Evolutionary conservation across 2,113 vertebrate species (phyloP), one percentile per base, ranked within the genome.

Genomic region (Sturnus vulgaris): DNA sequence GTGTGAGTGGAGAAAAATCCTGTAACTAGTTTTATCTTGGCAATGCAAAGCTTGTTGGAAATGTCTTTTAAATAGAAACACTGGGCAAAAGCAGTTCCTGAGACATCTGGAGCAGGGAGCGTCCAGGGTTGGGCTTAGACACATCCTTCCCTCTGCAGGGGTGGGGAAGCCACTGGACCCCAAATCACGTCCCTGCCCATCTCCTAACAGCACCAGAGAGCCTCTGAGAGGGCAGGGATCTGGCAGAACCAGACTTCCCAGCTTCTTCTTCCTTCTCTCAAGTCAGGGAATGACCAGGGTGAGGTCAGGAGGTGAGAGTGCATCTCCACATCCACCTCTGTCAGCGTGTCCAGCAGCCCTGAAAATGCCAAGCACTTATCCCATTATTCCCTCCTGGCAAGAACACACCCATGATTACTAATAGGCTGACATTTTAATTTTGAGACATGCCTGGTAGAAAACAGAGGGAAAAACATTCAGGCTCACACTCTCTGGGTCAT

Each of bases 11-110:
- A 95, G 85, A 90, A 77, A 88, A 95, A 87, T 90, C 63, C 75
- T 88, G 87, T 33, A 94, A 87, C 91, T 85, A 70, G 91, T 95
- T 97, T 93, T 50, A 53, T 93, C 82, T 88, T 97, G 93, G 94
- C 93, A 90, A 49, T 60, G 55, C 73, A 50, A 25, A 90, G 64
- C 68, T 56, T 50, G 50, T 77, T 94, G 78, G 46, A 61, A 73
- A 64, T 52, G 52, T 21, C 71, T 93, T 92, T 94, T 86, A 90
- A 93, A 88, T 25, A 95, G 82, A 94, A 94, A 88, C 64, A 73
- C 20, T 15, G 64, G 64, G 79, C 52, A 66, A 81, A 78, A 75
- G 68, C 64, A 50, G 37, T n/a, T 83, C 60, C 56, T 60, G 52
- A 90, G 85, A 95, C 88, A 93, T 93, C 68, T 90, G 93, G 85